These are phyloP conservation scores for Agrotis clavis DNA, from an alignment of 2,888 invertebrate species.

Conservation along the genomic window DNA sequence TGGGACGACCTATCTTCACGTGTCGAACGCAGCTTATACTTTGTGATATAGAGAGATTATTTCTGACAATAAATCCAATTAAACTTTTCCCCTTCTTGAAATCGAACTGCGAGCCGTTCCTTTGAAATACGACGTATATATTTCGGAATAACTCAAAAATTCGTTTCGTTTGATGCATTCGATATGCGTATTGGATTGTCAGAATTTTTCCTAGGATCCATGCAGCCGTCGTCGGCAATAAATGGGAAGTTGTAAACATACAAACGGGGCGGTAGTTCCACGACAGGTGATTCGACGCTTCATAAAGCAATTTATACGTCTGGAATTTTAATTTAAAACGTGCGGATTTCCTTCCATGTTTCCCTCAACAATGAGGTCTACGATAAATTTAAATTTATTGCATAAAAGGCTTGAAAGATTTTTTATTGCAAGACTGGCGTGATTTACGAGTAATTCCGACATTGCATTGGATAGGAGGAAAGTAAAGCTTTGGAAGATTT, in stretches of 20 bases:
- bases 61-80: slow-evolving; percentile 53
- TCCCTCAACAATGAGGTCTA: slow-evolving; percentile 17
- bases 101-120: background rate
- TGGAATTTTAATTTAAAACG: slow-evolving; percentile 53
- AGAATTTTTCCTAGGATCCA: slow-evolving; percentile 19
- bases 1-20: slow-evolving; percentile 32
- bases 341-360: slow-evolving; percentile 41
- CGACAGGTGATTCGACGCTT: slow-evolving; percentile 21
- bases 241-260: slow-evolving; percentile 27
- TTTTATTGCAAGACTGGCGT: too few species aligned
- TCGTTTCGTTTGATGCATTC: slow-evolving; percentile 15
- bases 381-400: slow-evolving; percentile 44
- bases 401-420: background rate
- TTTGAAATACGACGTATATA: slow-evolving; percentile 9
- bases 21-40: slow-evolving; percentile 48
- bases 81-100: slow-evolving; percentile 31
- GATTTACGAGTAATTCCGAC: too few species aligned
- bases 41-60: slow-evolving; percentile 30
- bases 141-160: slow-evolving; percentile 4
- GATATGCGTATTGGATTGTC: slow-evolving; percentile 26
- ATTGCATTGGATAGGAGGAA: too few species aligned
- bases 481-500: too few species aligned
- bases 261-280: slow-evolving; percentile 8
- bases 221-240: slow-evolving; percentile 21
- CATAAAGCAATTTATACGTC: slow-evolving; percentile 31